Evolutionary conservation across 2,888 invertebrate species (phyloP).

Genomic region (Rhamphomyia laevipes): DNA sequence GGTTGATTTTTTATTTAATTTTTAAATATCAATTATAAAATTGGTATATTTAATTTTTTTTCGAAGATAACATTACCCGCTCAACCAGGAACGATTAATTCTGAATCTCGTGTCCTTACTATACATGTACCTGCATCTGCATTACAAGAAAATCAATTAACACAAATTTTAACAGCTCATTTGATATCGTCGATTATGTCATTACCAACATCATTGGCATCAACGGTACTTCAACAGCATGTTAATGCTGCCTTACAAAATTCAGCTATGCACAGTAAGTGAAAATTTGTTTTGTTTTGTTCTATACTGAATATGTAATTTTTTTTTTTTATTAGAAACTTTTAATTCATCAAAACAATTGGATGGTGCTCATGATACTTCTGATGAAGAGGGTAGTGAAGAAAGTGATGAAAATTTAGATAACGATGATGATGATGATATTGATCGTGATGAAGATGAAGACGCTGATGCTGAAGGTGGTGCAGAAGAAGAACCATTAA

Average conservation of each 20-base stretch:
- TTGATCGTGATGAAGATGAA: slow-evolving; percentile 50
- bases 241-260: slow-evolving; percentile 66
- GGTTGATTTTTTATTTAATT: slow-evolving; percentile 11
- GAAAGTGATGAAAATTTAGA: slow-evolving; percentile 58
- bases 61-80: slow-evolving; percentile 69
- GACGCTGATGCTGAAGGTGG: slow-evolving; percentile 52
- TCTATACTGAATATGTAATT: not conserved
- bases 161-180: slow-evolving; percentile 68
- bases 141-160: slow-evolving; percentile 56
- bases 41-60: slow-evolving; percentile 1
- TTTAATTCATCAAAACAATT: slow-evolving; percentile 39
- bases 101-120: slow-evolving; percentile 62
- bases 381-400: slow-evolving; percentile 68
- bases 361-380: slow-evolving; percentile 57
- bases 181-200: slow-evolving; percentile 84
- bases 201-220: slow-evolving; percentile 68
- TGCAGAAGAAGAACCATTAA: slow-evolving; percentile 81
- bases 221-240: slow-evolving; percentile 76
- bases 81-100: slow-evolving; percentile 58
- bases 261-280: slow-evolving; percentile 38
- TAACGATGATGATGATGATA: slow-evolving; percentile 68
- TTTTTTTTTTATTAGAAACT: slow-evolving; percentile 22
- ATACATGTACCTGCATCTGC: slow-evolving; percentile 84
- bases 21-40: not conserved
- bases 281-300: not conserved